Percentiles rank a stretch among this genome's conserved stretches.
Evolutionary conservation across 2,888 invertebrate species (phyloP).

Genomic region (Coelinius sp.): DNA sequence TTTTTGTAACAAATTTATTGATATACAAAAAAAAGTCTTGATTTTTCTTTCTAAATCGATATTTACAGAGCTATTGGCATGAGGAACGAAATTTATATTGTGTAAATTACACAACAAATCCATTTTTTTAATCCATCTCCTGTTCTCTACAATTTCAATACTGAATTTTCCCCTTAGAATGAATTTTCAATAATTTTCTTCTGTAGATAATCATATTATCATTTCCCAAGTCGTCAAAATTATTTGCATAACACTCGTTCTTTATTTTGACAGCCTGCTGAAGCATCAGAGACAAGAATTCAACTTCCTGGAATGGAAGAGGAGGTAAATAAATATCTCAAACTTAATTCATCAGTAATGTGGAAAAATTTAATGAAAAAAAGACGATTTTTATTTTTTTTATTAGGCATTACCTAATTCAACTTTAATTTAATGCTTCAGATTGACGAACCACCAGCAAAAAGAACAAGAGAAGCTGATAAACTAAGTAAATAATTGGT

Average conservation of each 20-base stretch:
- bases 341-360: too few relatives aligned
- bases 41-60: background rate
- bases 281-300: slow-evolving; percentile 86
- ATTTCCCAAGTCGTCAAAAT: slow-evolving; percentile 4
- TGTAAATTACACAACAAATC: too few relatives aligned
- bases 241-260: slow-evolving; percentile 26
- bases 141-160: too few relatives aligned
- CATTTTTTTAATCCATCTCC: too few relatives aligned
- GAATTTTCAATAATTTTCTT: too few relatives aligned
- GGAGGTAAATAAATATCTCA: slow-evolving; percentile 61
- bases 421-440: slow-evolving; percentile 48
- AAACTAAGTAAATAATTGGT: slow-evolving; percentile 68
- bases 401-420: background rate
- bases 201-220: too few relatives aligned
- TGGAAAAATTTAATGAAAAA: too few relatives aligned
- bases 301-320: slow-evolving; percentile 81
- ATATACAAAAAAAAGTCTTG: too few relatives aligned
- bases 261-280: slow-evolving; percentile 76
- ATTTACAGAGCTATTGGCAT: too few relatives aligned
- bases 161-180: too few relatives aligned
- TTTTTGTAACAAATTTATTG: too few relatives aligned
- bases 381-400: background rate
- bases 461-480: slow-evolving; percentile 68
- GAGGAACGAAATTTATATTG: too few relatives aligned
- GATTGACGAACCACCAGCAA: slow-evolving; percentile 69